Base-by-base conservation (phyloP, 2,888 invertebrate species). In the Drosophila longiperda region DNA sequence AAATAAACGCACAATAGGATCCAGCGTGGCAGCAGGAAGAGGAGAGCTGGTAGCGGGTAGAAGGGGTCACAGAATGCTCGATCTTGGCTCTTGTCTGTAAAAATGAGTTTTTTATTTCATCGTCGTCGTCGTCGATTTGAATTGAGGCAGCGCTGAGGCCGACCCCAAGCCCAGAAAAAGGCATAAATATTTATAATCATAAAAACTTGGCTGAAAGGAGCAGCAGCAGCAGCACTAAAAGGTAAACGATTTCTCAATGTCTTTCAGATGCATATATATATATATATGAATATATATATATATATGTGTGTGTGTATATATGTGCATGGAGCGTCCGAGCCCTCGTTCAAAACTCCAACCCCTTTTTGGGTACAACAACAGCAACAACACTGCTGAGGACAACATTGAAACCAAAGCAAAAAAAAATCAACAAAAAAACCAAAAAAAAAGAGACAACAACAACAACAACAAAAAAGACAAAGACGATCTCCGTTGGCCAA, bases 201-300 rank as follows among this genome's bases (percentile, higher is more conserved):
- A 82, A 82, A 85, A 79, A 77, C 52, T 72, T 78, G 77, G 78
- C 81, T 67, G 72, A 61, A 78, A 82, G 77, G 80, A 80, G 78
- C 66, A 66, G 69, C 68, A 73, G 67, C 70, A 38, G 69, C 68
- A 73, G 67, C 70, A 38, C 68, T 81, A 82, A 84, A 84, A 87
- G 85, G 78, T 84, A 90, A 87, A 90, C 87, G 86, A 91, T 91
- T 90, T 86, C 91, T 87, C 91, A 90, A 91, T 90, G 90, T 90
- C 90, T 90, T 90, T 87, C 72, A 87, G 73, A 80, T 29, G 29
- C 72, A 87, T 76, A 80, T n/a, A 50, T 23, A 8, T 23, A 20
- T 2, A 23, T 29, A n/a, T 38, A 54, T 20, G 12, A 17, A 12
- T 15, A 1, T 6, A 45, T 23, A 45, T 23, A 23, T 72, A 80